A percentile compares a stretch with the other conserved stretches of the same genome.
phyloP scores from a whole-genome alignment of 2,888 invertebrate species.

The Candidula unifasciata region DNA sequence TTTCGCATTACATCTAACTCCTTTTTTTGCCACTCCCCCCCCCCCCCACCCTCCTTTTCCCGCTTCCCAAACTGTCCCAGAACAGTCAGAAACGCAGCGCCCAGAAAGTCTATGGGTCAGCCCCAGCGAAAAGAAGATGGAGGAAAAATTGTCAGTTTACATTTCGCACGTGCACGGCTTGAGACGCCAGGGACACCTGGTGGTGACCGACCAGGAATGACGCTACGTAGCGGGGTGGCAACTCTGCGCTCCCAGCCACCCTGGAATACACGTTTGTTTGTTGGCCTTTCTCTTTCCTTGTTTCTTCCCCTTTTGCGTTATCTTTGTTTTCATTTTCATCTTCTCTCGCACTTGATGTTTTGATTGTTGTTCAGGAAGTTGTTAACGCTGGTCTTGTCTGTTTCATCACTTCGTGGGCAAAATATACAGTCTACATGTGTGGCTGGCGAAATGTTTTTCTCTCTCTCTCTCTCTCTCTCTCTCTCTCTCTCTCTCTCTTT shows the following conservation, averaged over 20 bases:
- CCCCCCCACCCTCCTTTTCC: too few species aligned
- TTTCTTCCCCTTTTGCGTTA: neutral
- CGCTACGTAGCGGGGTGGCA: constrained; percentile 20
- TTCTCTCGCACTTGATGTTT: neutral
- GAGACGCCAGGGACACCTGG: constrained; percentile 7
- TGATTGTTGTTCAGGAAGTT: neutral
- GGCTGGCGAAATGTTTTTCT: neutral
- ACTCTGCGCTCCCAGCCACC: neutral
- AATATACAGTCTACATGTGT: neutral
- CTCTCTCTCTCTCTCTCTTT: neutral
- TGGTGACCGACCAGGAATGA: constrained; percentile 17
- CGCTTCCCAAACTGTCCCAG: too few species aligned
- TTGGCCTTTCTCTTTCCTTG: neutral
- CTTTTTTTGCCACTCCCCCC: too few species aligned
- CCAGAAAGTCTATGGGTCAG: too few species aligned
- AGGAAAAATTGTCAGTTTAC: too few species aligned
- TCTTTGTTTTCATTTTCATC: neutral
- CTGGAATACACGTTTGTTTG: neutral
- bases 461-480: neutral
- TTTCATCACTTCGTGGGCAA: neutral
- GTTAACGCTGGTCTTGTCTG: neutral
- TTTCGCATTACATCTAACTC: too few species aligned
- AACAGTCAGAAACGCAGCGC: too few species aligned
- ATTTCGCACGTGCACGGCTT: too few species aligned
- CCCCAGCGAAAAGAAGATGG: too few species aligned